phyloP scores from a whole-genome alignment of 1,140 invertebrate species.

The Drosophila ambigua region DNA sequence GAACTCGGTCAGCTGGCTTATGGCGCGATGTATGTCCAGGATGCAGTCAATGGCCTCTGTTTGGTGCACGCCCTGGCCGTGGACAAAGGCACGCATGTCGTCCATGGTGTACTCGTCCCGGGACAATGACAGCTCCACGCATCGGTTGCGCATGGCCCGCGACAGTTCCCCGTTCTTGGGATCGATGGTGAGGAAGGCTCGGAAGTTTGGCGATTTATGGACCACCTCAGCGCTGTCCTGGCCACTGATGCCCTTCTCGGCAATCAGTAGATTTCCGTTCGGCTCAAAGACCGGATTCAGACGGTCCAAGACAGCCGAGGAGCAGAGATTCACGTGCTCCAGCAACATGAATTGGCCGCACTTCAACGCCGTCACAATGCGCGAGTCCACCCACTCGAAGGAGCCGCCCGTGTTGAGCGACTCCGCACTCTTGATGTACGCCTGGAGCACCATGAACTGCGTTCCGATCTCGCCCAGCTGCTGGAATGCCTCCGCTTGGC shows the following conservation, averaged over 20 bases:
- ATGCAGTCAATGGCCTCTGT: conserved; percentile 84
- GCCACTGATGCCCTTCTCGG: conserved; percentile 93
- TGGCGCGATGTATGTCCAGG: conserved; percentile 85
- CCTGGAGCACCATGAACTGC: conserved; percentile 42
- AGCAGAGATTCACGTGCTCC: conserved; percentile 99
- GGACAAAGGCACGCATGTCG: conserved; percentile 86
- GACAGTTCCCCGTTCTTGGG: conserved; percentile 98
- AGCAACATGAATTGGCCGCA: conserved; percentile 84
- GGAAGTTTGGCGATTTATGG: conserved; percentile 95
- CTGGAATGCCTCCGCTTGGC: conserved; percentile 26
- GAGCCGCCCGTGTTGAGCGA: conserved; percentile 91
- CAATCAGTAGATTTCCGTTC: conserved; percentile 93
- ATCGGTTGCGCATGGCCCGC: conserved; percentile 98
- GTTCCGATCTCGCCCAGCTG: conserved; percentile 39
- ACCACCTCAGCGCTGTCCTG: conserved; percentile 90
- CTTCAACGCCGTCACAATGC: conserved; percentile 90
- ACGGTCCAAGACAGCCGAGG: conserved; percentile 97
- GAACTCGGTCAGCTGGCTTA: conserved; percentile 78
- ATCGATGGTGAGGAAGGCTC: conserved; percentile 97
- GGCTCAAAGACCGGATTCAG: conserved; percentile 98
- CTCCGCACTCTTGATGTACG: conserved; percentile 82
- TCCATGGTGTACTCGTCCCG: conserved; percentile 80
- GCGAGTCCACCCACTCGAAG: conserved; percentile 99
- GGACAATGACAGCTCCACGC: conserved; percentile 94
- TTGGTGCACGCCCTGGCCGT: conserved; percentile 84